Evolutionary conservation across 2,113 vertebrate genomes (phyloP).

Genomic region (Corvus hawaiiensis): DNA sequence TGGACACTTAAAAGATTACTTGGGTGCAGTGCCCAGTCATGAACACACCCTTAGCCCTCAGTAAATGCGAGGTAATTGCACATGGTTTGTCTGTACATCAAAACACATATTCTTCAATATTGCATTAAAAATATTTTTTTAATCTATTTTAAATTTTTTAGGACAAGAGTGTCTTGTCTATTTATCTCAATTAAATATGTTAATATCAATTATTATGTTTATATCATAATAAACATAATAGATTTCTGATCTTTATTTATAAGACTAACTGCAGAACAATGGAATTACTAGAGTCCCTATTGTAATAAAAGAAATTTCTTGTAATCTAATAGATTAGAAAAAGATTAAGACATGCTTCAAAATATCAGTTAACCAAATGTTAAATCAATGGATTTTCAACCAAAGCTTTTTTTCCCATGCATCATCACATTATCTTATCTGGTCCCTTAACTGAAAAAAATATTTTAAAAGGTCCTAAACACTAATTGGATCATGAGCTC

Average conservation of each 20-base stretch:
- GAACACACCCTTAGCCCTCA: background rate
- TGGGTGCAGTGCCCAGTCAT: background rate
- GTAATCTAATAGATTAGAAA: background rate
- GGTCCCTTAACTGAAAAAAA: background rate
- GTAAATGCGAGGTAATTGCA: background rate
- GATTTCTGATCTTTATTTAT: background rate
- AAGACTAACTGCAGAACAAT: background rate
- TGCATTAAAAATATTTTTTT: background rate
- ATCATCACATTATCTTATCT: background rate
- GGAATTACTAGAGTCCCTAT: background rate
- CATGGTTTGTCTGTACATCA: background rate
- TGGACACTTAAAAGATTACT: background rate
- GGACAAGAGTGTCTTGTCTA: background rate
- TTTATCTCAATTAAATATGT: background rate
- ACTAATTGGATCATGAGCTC: background rate
- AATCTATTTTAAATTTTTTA: background rate
- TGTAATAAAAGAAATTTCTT: background rate
- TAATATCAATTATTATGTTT: too few relatives aligned
- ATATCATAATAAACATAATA: background rate
- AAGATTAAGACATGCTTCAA: background rate
- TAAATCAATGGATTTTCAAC: background rate
- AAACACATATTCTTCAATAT: background rate
- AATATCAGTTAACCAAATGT: background rate
- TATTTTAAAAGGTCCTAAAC: background rate
- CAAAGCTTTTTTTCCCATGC: background rate